Percentiles rank a stretch among this genome's conserved stretches.
Conservation (phyloP, 2,888 invertebrate species). For the Dasysyrphus albostriatus region DNA sequence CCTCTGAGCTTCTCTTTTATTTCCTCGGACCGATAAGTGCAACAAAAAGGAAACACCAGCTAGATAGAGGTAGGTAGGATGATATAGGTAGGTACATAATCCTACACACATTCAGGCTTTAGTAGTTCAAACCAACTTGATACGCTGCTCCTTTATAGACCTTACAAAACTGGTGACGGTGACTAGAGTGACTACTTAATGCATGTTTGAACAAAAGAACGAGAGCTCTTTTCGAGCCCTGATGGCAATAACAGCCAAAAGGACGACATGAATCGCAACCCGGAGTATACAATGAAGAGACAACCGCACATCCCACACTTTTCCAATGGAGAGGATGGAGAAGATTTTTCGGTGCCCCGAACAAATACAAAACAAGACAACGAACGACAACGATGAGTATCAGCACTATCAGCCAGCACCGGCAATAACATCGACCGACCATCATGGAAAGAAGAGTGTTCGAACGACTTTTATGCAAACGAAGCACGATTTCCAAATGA, state of each 20-base stretch:
- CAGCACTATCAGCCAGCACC: not conserved
- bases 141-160: conserved; percentile 15
- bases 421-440: conserved; percentile 52
- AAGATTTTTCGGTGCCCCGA: conserved; percentile 60
- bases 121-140: conserved; percentile 5
- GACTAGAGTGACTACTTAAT: conserved; percentile 62
- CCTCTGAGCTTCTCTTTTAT: conserved; percentile 53
- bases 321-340: conserved; percentile 12
- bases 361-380: conserved; percentile 69
- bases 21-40: conserved; percentile 58
- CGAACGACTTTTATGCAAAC: conserved; percentile 72
- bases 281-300: not conserved
- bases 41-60: conserved; percentile 58
- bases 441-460: conserved; percentile 14
- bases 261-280: conserved; percentile 44
- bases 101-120: conserved; percentile 23
- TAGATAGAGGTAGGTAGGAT: conserved; percentile 12
- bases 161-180: conserved; percentile 51
- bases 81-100: conserved; percentile 17
- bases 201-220: conserved; percentile 74
- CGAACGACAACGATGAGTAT: conserved; percentile 53
- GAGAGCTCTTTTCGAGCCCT: conserved; percentile 54
- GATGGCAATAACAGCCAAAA: conserved; percentile 55
- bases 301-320: conserved; percentile 52
- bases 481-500: conserved; percentile 73